phyloP scores from a whole-genome alignment of 2,888 invertebrate species.

The Lacanobia oleracea region DNA sequence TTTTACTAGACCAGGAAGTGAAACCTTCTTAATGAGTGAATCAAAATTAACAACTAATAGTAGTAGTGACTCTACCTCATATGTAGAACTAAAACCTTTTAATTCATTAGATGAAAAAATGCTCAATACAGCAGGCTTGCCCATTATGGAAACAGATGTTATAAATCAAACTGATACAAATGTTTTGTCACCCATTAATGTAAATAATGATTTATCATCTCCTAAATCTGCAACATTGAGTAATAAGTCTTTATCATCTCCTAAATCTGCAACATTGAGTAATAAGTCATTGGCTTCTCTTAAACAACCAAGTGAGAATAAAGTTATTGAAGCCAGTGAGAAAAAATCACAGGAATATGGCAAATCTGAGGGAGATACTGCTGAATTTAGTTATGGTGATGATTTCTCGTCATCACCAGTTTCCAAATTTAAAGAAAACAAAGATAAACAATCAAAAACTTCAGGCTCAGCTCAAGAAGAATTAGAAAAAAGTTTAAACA shows the following conservation, averaged over 20 bases:
- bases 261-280: constrained; percentile 72
- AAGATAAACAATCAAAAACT: constrained; percentile 58
- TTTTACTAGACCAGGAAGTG: constrained; percentile 47
- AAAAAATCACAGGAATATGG: constrained; percentile 70
- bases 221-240: constrained; percentile 72
- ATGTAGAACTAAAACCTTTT: constrained; percentile 83
- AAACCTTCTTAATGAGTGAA: constrained; percentile 63
- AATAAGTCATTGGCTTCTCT: constrained; percentile 72
- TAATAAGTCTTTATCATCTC: constrained; percentile 64
- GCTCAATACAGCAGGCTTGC: constrained; percentile 80
- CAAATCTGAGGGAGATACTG: constrained; percentile 78
- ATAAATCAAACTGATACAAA: constrained; percentile 41
- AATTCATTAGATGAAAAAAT: constrained; percentile 78
- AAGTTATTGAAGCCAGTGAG: constrained; percentile 56
- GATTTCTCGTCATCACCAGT: constrained; percentile 81
- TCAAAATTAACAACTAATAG: constrained; percentile 76
- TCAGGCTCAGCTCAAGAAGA: constrained; percentile 62
- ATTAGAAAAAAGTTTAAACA: constrained; percentile 66
- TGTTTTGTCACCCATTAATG: constrained; percentile 29
- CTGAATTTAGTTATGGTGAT: constrained; percentile 84
- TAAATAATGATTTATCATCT: constrained; percentile 60
- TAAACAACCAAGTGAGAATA: constrained; percentile 70
- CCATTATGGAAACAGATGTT: constrained; percentile 67
- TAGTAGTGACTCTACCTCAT: constrained; percentile 87
- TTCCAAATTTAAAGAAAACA: constrained; percentile 71